These are phyloP conservation scores for Prunella strophiata DNA, from an alignment of 2,797 vertebrate genomes.

Conservation along the genomic window DNA sequence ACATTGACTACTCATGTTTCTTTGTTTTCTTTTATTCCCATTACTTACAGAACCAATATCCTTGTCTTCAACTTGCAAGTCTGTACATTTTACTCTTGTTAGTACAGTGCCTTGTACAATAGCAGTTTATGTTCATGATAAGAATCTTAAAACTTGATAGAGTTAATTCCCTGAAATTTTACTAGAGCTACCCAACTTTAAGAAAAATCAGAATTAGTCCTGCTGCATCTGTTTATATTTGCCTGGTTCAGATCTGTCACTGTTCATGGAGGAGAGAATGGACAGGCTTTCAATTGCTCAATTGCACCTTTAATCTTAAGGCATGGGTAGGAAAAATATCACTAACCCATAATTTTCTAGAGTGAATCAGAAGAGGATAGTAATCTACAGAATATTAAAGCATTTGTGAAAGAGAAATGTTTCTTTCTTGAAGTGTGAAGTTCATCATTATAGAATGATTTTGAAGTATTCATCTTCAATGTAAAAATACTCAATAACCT, in stretches of 20 bases:
- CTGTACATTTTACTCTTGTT: background rate
- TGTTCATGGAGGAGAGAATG: background rate
- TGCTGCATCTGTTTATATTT: background rate
- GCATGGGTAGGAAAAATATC: background rate
- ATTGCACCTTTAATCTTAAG: background rate
- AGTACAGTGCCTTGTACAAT: background rate
- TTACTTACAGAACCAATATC: background rate
- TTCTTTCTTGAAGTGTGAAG: background rate
- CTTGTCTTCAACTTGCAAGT: background rate
- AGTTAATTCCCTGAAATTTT: background rate
- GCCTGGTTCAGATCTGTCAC: background rate
- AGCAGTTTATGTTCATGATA: background rate
- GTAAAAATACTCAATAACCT: background rate
- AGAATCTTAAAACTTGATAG: background rate
- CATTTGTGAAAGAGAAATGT: background rate
- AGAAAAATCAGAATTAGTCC: conserved; percentile 4
- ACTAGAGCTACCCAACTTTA: background rate
- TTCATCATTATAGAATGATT: background rate
- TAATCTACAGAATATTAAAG: background rate
- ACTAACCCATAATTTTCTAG: background rate
- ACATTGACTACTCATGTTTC: background rate
- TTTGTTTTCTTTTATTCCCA: background rate
- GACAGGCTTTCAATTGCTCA: background rate
- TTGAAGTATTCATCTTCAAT: background rate
- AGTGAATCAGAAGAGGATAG: background rate